Conservation (phyloP, 2,113 vertebrate species). For the Octodon degus region DNA sequence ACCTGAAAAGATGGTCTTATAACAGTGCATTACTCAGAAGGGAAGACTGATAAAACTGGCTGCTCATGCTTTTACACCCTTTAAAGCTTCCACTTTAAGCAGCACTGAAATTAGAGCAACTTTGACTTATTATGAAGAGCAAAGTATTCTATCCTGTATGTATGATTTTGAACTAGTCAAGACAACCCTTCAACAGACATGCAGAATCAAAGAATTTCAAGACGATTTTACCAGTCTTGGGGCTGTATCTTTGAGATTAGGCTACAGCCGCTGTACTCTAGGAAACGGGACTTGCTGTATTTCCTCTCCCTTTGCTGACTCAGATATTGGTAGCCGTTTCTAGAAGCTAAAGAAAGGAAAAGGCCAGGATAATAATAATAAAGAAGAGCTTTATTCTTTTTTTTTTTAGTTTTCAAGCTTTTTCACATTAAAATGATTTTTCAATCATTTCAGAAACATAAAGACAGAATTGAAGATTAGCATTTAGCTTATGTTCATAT, state of each 20-base stretch:
- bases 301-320: neutral
- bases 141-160: neutral
- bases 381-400: neutral
- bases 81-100: neutral
- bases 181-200: neutral
- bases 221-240: neutral
- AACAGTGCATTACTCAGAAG: conserved; percentile 17
- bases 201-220: neutral
- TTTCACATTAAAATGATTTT: conserved; percentile 38
- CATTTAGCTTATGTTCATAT: neutral
- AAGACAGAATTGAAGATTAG: neutral
- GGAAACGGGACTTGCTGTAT: neutral
- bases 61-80: neutral
- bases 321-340: neutral
- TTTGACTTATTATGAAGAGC: neutral
- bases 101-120: neutral
- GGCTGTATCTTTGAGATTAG: neutral
- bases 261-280: neutral
- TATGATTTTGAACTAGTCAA: neutral
- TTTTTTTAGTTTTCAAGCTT: neutral
- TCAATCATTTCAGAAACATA: neutral
- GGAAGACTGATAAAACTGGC: neutral
- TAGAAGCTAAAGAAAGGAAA: neutral
- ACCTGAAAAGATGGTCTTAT: neutral
- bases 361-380: neutral